These are phyloP conservation scores for Pelagia noctiluca DNA, from an alignment of 30 jellyfish, hydroid and myxozoan species.

Conservation along the genomic window DNA sequence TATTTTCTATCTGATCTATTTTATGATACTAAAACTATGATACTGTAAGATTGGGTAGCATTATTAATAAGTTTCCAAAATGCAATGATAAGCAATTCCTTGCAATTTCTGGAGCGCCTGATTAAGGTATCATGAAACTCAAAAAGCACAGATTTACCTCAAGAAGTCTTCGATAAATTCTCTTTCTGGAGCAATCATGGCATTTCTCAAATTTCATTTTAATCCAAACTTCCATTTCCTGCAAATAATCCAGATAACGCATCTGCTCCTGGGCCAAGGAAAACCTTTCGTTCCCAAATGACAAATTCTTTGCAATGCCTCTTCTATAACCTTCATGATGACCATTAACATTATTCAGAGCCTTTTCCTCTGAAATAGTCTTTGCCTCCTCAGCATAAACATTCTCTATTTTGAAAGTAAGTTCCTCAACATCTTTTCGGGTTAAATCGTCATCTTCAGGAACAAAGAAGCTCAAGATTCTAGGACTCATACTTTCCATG, in stretches of 20 bases:
- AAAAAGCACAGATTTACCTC: conserved; percentile 33
- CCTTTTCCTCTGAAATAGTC: not conserved
- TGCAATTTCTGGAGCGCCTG: not conserved
- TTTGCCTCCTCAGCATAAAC: conserved; percentile 26
- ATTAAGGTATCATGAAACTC: not conserved
- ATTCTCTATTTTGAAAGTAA: conserved; percentile 72
- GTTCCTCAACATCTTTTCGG: conserved; percentile 65
- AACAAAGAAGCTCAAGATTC: conserved; percentile 56
- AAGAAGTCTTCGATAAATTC: conserved; percentile 61
- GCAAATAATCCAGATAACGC: conserved; percentile 51
- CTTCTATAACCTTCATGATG: not conserved
- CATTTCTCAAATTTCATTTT: conserved; percentile 59
- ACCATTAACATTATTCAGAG: not conserved
- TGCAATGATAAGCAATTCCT: not conserved
- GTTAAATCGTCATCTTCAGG: conserved; percentile 83
- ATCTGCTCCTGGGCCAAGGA: conserved; percentile 70
- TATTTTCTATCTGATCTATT: not conserved
- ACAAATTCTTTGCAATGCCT: not conserved
- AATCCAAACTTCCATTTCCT: conserved; percentile 35
- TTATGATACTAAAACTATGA: not conserved
- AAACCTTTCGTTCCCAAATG: not conserved
- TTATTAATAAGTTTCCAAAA: not conserved
- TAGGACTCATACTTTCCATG: conserved; percentile 55
- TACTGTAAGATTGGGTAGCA: too few species aligned
- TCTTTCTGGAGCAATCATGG: conserved; percentile 34